Percentiles rank a stretch among this genome's conserved stretches.
phyloP scores from a whole-genome alignment of 1,140 invertebrate species.

The Cataglyphis hispanica region DNA sequence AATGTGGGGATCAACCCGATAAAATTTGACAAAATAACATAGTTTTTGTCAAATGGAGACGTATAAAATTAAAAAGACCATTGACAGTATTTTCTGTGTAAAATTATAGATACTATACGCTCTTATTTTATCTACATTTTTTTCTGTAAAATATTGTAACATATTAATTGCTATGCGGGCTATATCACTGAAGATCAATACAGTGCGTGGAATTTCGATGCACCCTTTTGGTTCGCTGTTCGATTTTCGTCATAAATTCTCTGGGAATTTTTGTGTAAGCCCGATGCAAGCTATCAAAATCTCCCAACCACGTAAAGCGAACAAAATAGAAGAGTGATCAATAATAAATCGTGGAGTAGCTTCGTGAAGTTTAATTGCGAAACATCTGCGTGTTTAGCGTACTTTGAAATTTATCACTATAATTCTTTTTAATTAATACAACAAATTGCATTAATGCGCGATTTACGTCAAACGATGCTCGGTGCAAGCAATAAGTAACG shows the following conservation, averaged over 20 bases:
- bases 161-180: slow-evolving; percentile 34
- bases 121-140: background rate
- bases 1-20: background rate
- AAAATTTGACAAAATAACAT: background rate
- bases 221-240: slow-evolving; percentile 24
- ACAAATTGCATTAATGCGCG: slow-evolving; percentile 52
- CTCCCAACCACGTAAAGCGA: slow-evolving; percentile 9
- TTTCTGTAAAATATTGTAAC: background rate
- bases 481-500: slow-evolving; percentile 30
- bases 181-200: slow-evolving; percentile 34
- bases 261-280: slow-evolving; percentile 51
- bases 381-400: slow-evolving; percentile 27
- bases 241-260: slow-evolving; percentile 50
- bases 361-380: slow-evolving; percentile 51
- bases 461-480: background rate
- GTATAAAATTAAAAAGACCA: background rate
- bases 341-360: slow-evolving; percentile 34
- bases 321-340: slow-evolving; percentile 44
- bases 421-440: slow-evolving; percentile 56
- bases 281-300: slow-evolving; percentile 49
- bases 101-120: background rate
- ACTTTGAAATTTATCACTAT: slow-evolving; percentile 41
- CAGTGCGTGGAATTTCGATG: slow-evolving; percentile 26
- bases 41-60: background rate
- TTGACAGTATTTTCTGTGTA: background rate